phyloP scores from a whole-genome alignment of 2,888 invertebrate genomes.

The Pedicia rivosa region DNA sequence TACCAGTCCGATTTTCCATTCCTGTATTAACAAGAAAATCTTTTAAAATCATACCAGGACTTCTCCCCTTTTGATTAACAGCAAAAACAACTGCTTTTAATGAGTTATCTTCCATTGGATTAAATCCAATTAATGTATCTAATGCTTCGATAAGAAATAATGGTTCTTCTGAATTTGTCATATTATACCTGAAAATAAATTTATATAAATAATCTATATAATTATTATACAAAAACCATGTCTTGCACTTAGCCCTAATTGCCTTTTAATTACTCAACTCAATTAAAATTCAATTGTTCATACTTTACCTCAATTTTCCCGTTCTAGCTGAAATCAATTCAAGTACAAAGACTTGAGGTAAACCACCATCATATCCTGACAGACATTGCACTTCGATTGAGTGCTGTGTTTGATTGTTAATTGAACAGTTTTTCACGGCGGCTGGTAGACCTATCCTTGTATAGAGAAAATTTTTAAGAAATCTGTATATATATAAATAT shows the following conservation, averaged over 20 bases:
- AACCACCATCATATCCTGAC: slow-evolving; percentile 75
- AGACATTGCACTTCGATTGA: slow-evolving; percentile 69
- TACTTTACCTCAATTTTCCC: slow-evolving; percentile 15
- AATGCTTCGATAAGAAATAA: slow-evolving; percentile 20
- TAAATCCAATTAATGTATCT: slow-evolving; percentile 41
- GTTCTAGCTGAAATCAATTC: slow-evolving; percentile 46
- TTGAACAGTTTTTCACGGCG: slow-evolving; percentile 67
- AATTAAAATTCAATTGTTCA: not conserved
- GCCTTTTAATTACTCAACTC: not conserved
- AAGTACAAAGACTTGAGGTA: slow-evolving; percentile 71
- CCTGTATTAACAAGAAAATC: slow-evolving; percentile 37
- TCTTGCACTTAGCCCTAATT: too few species aligned
- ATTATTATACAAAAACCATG: not conserved
- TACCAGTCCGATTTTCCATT: slow-evolving; percentile 9
- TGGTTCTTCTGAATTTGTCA: slow-evolving; percentile 29
- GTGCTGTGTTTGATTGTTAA: slow-evolving; percentile 71
- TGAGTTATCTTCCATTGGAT: slow-evolving; percentile 54
- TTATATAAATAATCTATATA: not conserved
- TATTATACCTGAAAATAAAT: slow-evolving; percentile 22
- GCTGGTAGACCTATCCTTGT: slow-evolving; percentile 56
- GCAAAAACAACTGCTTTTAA: slow-evolving; percentile 63
- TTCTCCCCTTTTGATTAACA: slow-evolving; percentile 68
- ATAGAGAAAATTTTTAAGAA: slow-evolving; percentile 13
- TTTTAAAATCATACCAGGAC: slow-evolving; percentile 48
- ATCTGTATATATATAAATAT: not conserved